A percentile compares a stretch with the other conserved stretches of the same genome.
These are phyloP conservation scores for Lacerta bilineata DNA, from an alignment of 2,797 vertebrate genomes.

Conservation along the genomic window DNA sequence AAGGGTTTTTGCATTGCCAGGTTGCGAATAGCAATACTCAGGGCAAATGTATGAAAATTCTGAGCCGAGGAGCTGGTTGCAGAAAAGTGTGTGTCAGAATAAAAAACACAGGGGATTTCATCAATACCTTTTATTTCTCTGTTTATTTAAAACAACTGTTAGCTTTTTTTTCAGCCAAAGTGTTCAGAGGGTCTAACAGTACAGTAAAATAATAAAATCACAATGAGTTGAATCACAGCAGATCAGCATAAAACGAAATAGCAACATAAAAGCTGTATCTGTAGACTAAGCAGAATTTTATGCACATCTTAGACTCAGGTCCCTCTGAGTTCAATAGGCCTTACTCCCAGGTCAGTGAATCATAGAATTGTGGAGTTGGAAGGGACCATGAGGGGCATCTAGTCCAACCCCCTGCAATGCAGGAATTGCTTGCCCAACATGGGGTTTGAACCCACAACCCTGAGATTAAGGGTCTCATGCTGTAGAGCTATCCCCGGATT, in stretches of 20 bases:
- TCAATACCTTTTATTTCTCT: not conserved
- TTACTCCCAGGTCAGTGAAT: too few species aligned
- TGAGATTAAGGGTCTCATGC: too few species aligned
- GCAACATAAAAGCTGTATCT: not conserved
- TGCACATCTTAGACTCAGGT: too few species aligned
- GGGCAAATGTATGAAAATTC: conserved; percentile 4
- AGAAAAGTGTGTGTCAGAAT: not conserved
- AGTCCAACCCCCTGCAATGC: too few species aligned
- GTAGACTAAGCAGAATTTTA: not conserved
- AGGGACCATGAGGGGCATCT: too few species aligned
- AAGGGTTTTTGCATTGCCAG: not conserved
- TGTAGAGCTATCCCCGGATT: too few species aligned
- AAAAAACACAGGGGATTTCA: not conserved
- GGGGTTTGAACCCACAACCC: too few species aligned
- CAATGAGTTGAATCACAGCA: conserved; percentile 11
- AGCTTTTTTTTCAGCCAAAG: not conserved
- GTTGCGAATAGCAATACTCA: not conserved
- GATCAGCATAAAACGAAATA: not conserved
- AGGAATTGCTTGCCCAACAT: too few species aligned
- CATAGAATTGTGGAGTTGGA: too few species aligned
- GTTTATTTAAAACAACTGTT: not conserved
- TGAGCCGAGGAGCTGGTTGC: not conserved
- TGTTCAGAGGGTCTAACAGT: not conserved
- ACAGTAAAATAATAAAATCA: not conserved
- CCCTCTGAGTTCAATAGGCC: too few species aligned